Evolutionary conservation across 2,888 invertebrate genomes (phyloP).

Genomic region (Loripinus fragilis): DNA sequence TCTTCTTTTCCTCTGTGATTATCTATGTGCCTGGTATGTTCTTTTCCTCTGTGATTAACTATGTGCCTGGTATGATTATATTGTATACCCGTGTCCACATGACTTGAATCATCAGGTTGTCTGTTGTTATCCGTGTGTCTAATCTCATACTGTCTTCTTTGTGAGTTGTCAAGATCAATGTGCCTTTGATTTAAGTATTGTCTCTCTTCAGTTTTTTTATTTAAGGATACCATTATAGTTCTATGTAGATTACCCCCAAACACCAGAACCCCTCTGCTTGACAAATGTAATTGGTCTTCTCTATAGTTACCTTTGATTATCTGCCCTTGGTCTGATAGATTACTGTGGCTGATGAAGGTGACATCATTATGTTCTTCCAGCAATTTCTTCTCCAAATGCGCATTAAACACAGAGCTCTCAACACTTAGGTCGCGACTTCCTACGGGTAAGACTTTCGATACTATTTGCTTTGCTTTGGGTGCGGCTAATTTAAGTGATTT

Average conservation of each 20-base stretch:
- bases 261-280: neutral
- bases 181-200: too few relatives aligned
- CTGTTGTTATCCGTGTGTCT: too few relatives aligned
- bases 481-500: neutral
- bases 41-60: too few relatives aligned
- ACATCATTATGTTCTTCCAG: neutral
- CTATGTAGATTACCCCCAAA: neutral
- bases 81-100: too few relatives aligned
- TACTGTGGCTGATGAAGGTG: neutral
- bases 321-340: neutral
- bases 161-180: too few relatives aligned
- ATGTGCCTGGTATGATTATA: too few relatives aligned
- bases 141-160: too few relatives aligned
- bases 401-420: neutral
- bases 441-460: neutral
- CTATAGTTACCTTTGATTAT: neutral
- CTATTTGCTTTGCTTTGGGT: neutral
- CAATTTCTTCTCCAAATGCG: neutral
- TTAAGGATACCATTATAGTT: too few relatives aligned
- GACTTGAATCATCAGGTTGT: too few relatives aligned
- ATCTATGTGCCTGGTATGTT: too few relatives aligned
- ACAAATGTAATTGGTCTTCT: neutral
- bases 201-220: too few relatives aligned
- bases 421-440: neutral
- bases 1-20: too few relatives aligned